Evolutionary conservation across 2,113 vertebrate genomes (phyloP).

Genomic region (Ptychochromis oligacanthus): DNA sequence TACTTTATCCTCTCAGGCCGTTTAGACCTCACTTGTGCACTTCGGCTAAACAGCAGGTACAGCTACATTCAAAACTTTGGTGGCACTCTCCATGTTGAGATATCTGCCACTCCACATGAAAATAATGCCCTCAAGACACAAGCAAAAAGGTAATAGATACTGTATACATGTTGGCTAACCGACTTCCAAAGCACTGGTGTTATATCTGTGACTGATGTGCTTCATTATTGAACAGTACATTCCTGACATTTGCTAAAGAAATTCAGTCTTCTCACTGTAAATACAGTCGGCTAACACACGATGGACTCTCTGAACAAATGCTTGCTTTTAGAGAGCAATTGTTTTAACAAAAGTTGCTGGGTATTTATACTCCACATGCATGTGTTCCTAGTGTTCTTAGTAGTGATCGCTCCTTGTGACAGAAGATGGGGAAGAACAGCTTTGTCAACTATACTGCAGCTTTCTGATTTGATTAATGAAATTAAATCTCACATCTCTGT

Average conservation of each 20-base stretch:
- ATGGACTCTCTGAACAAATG: neutral
- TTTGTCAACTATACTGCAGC: slow-evolving; percentile 29
- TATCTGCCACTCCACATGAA: slow-evolving; percentile 3
- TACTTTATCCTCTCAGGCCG: slow-evolving; percentile 6
- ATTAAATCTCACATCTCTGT: slow-evolving; percentile 84
- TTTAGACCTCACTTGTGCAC: slow-evolving; percentile 19
- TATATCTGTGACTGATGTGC: neutral
- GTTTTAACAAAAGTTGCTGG: neutral
- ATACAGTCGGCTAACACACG: neutral
- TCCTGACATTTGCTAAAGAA: slow-evolving; percentile 32
- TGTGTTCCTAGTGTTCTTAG: neutral
- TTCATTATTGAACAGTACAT: neutral
- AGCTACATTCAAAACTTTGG: slow-evolving; percentile 29
- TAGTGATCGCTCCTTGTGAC: neutral
- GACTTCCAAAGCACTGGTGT: neutral
- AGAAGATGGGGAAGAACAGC: slow-evolving; percentile 8
- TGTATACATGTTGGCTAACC: neutral
- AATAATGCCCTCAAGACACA: slow-evolving; percentile 18
- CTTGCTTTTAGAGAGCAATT: neutral
- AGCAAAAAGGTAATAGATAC: neutral
- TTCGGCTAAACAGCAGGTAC: slow-evolving; percentile 5
- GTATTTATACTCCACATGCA: slow-evolving; percentile 26
- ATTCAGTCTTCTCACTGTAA: neutral
- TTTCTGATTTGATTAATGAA: slow-evolving; percentile 90
- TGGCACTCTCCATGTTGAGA: neutral